These are phyloP conservation scores for Drosophila tropicalis DNA, from an alignment of 1,140 invertebrate species.

Conservation along the genomic window DNA sequence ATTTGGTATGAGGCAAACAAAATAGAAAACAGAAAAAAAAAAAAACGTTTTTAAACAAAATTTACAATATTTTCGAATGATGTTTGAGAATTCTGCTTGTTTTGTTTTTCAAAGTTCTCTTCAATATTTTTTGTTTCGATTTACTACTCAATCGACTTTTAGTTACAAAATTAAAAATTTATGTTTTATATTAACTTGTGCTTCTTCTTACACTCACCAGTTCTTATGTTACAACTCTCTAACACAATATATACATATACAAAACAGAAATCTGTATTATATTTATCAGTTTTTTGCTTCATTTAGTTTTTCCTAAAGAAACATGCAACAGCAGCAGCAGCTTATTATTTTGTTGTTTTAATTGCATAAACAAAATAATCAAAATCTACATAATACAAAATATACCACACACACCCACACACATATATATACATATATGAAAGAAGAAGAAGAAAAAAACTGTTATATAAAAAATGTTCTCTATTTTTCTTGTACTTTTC, in stretches of 20 bases:
- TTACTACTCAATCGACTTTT: too few relatives aligned
- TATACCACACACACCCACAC: conserved; percentile 35
- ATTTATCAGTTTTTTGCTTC: background rate
- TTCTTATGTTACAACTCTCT: background rate
- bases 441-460: conserved; percentile 27
- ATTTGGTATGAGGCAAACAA: conserved; percentile 62
- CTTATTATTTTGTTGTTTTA: conserved; percentile 4
- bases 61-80: conserved; percentile 46
- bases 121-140: background rate
- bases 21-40: conserved; percentile 47
- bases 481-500: conserved; percentile 78
- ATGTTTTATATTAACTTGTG: conserved; percentile 2
- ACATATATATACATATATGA: conserved; percentile 36
- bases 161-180: too few relatives aligned
- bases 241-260: conserved; percentile 1
- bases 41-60: conserved; percentile 40
- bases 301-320: background rate
- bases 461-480: conserved; percentile 65
- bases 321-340: background rate
- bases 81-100: conserved; percentile 60
- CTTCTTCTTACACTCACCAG: conserved; percentile 1
- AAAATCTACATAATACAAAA: conserved; percentile 51
- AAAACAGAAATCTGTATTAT: conserved; percentile 6
- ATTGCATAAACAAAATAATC: conserved; percentile 36
- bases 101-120: conserved; percentile 59